phyloP scores from a whole-genome alignment of 2,888 invertebrate species.

The Scrobipalpa atriplicella region DNA sequence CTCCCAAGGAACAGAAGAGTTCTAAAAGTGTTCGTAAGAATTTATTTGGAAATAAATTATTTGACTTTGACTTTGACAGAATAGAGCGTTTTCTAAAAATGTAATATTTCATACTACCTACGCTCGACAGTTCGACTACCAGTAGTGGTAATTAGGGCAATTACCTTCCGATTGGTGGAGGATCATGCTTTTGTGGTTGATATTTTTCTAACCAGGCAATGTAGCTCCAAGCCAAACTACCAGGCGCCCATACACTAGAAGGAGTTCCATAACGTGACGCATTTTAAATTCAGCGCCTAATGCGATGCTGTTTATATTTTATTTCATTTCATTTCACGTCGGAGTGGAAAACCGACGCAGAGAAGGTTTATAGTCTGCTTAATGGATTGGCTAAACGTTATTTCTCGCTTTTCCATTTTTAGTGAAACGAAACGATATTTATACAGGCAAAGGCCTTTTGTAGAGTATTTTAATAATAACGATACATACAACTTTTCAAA shows the following conservation, averaged over 20 bases:
- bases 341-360: conserved; percentile 34
- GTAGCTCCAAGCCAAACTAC: neutral
- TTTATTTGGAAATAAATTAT: too few relatives aligned
- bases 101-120: too few relatives aligned
- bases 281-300: conserved; percentile 43
- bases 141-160: too few relatives aligned
- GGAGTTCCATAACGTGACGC: conserved; percentile 40
- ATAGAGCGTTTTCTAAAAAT: too few relatives aligned
- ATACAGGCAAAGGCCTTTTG: neutral
- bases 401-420: conserved; percentile 1
- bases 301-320: conserved; percentile 30
- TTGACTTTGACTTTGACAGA: too few relatives aligned
- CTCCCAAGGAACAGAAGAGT: too few relatives aligned
- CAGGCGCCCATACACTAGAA: neutral
- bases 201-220: neutral
- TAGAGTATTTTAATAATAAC: neutral
- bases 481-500: neutral
- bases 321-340: conserved; percentile 22
- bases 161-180: too few relatives aligned
- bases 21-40: too few relatives aligned
- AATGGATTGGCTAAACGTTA: conserved; percentile 11
- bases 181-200: too few relatives aligned
- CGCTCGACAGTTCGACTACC: too few relatives aligned
- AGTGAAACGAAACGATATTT: neutral
- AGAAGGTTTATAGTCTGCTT: conserved; percentile 27